These are phyloP conservation scores for Lepidurus apus DNA, from an alignment of 1,140 invertebrate genomes.

Conservation along the genomic window DNA sequence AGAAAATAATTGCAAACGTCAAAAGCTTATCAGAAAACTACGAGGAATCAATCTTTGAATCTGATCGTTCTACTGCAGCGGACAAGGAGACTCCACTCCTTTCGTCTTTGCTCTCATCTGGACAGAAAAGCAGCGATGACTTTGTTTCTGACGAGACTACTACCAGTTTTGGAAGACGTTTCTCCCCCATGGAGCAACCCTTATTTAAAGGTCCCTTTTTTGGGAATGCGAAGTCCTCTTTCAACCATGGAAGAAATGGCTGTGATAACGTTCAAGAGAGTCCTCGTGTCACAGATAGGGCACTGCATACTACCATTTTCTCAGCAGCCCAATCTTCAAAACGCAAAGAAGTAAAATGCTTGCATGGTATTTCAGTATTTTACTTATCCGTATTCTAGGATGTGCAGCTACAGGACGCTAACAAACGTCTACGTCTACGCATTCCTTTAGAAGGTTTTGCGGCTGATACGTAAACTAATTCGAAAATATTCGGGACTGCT, in stretches of 20 bases:
- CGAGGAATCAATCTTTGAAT: background rate
- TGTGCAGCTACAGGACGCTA: background rate
- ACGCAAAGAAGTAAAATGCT: background rate
- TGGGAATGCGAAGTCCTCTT: too few species aligned
- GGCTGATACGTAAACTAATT: background rate
- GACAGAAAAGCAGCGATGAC: too few species aligned
- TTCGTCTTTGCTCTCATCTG: too few species aligned
- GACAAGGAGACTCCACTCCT: too few species aligned
- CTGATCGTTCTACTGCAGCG: background rate
- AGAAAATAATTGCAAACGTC: background rate
- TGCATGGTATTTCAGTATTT: background rate
- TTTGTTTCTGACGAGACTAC: too few species aligned
- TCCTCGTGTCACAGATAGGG: background rate
- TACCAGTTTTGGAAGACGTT: too few species aligned
- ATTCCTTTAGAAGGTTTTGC: background rate
- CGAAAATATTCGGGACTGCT: too few species aligned
- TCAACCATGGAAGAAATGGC: too few species aligned
- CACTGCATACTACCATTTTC: background rate
- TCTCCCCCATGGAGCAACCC: too few species aligned
- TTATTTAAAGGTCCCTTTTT: too few species aligned
- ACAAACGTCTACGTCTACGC: background rate
- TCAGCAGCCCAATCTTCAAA: background rate
- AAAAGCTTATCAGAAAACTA: background rate
- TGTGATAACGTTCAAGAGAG: too few species aligned
- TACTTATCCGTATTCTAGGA: background rate